Evolutionary conservation across 2,888 invertebrate genomes (phyloP), one percentile per base, ranked within the genome.

Genomic region (Drosophila neotestacea): DNA sequence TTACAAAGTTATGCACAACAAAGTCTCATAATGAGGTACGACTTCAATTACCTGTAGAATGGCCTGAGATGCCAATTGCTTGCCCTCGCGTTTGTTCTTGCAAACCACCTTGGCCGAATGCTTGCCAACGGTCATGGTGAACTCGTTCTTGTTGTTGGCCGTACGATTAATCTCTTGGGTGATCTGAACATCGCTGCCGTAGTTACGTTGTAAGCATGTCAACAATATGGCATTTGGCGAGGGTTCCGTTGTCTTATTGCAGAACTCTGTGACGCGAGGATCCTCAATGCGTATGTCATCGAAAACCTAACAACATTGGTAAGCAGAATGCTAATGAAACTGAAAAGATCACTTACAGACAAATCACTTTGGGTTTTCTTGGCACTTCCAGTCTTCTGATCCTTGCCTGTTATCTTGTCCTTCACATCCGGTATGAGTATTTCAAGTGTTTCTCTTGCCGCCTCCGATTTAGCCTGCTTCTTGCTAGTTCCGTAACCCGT

Each of bases 81-180:
- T 99, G 6, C 99, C 99, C 76, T 98, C 98, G 87, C 97, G 95
- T 93, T 99, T 99, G 93, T 99, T 99, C 92, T 97, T 96, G 92
- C 98, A 98, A n/a, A 96, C 94, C 27, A 99, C 98, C 27, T 96
- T 96, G 1, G 97, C 98, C 10, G 95, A 95, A 91, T 98, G 97
- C 91, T 97, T 97, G 54, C 98, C 98, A 42, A 98, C 98, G 10
- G 95, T 96, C 97, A 99, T 98, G 36, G 96, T 97, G 90, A 98
- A 96, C 93, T 98, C 97, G 90, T 98, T 98, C 89, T 96, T 96
- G 92, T 98, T 97, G 91, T 97, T 96, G 89, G 97, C 96, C 51
- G 97, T 93, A 34, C 97, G 96, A 90, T 96, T 97, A 79, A 97
- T 96, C 90, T 97, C 96, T 82, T 97, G 97, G 81, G 96, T 95